Percentiles rank a stretch among this genome's conserved stretches.
phyloP scores from a whole-genome alignment of 2,888 invertebrate species.

The Ormia ochracea region DNA sequence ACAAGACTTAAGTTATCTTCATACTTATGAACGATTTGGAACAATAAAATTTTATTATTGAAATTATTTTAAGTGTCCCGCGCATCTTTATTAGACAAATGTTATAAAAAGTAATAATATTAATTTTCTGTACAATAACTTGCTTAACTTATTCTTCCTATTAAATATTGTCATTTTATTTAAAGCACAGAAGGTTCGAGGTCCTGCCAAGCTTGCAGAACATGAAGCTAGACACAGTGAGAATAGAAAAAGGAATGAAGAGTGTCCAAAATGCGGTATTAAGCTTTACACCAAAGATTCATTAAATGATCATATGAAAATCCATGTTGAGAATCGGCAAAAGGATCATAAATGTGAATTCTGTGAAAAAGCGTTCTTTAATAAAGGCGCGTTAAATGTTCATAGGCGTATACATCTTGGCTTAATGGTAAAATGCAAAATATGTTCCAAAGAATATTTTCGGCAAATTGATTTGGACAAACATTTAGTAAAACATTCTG shows the following conservation, averaged over 20 bases:
- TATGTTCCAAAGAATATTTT: conserved; percentile 37
- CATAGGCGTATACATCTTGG: conserved; percentile 54
- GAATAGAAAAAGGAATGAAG: conserved; percentile 16
- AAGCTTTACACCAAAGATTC: conserved; percentile 6
- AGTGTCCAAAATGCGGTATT: conserved; percentile 34
- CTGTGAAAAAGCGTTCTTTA: conserved; percentile 45
- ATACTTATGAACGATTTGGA: no score
- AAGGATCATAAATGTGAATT: conserved; percentile 52
- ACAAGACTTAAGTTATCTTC: no score
- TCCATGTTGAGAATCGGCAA: conserved; percentile 29
- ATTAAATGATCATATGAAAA: conserved; percentile 24
- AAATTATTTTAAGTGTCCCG: no score
- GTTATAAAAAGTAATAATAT: no score
- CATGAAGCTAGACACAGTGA: conserved; percentile 44
- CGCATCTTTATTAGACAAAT: no score
- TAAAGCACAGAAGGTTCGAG: neutral
- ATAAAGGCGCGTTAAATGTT: conserved; percentile 37
- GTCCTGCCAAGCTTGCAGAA: neutral
- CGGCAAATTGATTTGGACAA: conserved; percentile 39
- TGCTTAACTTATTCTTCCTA: no score
- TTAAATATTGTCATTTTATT: neutral
- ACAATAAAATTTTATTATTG: no score
- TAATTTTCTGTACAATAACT: no score
- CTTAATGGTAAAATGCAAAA: conserved; percentile 21
- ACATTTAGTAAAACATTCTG: conserved; percentile 33